Base-by-base conservation (phyloP, 2,888 invertebrate genomes). In the Lydus trimaculatus region DNA sequence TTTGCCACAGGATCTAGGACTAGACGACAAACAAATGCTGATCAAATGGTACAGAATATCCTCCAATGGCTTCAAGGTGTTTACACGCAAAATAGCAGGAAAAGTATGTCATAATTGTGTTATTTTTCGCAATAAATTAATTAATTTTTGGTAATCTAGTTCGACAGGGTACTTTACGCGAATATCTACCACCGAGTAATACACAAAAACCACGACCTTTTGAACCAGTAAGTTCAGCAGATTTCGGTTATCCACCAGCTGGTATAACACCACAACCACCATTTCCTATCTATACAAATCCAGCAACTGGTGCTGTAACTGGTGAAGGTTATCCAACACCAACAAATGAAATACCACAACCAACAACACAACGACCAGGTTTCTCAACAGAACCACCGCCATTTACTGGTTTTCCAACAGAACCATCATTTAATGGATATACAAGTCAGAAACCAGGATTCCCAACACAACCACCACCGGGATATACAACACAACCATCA, bases 51-150 rank as follows among this genome's bases (percentile, higher is more conserved):
- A 66, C 89, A 90, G 83, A 91, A 92, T 81, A 90, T 93, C 75
- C 88, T 93, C 68, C 90, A 91, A 75, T 93, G 92, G 92, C 89
- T 93, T 72, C 92, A 92, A 83, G 91, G 90, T 74, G 88, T 91
- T 69, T 91, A 92, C 81, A 88, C 89, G 73, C 89, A 91, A 80
- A 88, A 87, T 72, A 85, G 85, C 71, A 83, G 88, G 79, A 87
- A 85, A 85, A 86, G 88, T 88, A 86, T 75, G 86, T 70, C 67
- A 74, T 64, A 36, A 13, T 31, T 36, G 2, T 11, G 13, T 23
- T 36, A n/a, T 39, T 17, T 13, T 31, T 31, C 8, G 15, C 39
- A 23, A 6, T 13, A 25, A n/a, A 11, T n/a, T 36, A 69, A 64
- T 67, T 58, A 52, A 67, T 61, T 17, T 25, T 48, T 28, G 8